Evolutionary conservation across 1,140 invertebrate genomes (phyloP).

Genomic region (Bursaphelenchus mucronatus): DNA sequence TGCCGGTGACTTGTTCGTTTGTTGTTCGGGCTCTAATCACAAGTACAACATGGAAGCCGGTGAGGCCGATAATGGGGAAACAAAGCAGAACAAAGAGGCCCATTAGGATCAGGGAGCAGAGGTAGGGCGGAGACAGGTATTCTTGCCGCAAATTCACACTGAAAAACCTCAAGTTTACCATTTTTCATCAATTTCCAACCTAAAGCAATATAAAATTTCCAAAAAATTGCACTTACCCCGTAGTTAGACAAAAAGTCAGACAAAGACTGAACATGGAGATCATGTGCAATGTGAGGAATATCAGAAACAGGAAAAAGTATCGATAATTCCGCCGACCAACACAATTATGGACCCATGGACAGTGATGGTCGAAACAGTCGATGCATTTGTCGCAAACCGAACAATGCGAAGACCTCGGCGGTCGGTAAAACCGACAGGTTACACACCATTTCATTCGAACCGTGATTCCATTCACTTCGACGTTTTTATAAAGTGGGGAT

Average conservation of each 20-base stretch:
- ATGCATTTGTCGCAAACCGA: slow-evolving; percentile 83
- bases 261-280: slow-evolving; percentile 88
- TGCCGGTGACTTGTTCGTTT: slow-evolving; percentile 79
- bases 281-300: slow-evolving; percentile 93
- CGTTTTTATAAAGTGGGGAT: slow-evolving; percentile 92
- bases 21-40: slow-evolving; percentile 97
- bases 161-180: slow-evolving; percentile 66
- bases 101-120: slow-evolving; percentile 76
- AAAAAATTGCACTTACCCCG: slow-evolving; percentile 65
- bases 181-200: slow-evolving; percentile 66
- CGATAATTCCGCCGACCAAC: slow-evolving; percentile 96
- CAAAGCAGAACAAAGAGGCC: slow-evolving; percentile 80
- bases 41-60: slow-evolving; percentile 92
- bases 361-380: slow-evolving; percentile 99
- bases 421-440: slow-evolving; percentile 93
- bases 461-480: slow-evolving; percentile 84
- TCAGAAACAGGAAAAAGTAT: slow-evolving; percentile 95
- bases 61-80: slow-evolving; percentile 93
- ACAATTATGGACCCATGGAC: slow-evolving; percentile 99
- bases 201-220: slow-evolving; percentile 24
- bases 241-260: slow-evolving; percentile 76
- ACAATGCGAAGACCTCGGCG: slow-evolving; percentile 95
- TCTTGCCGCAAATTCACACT: slow-evolving; percentile 76
- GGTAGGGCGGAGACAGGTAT: slow-evolving; percentile 46
- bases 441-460: slow-evolving; percentile 99